Percentiles rank a stretch among this genome's conserved stretches.
Evolutionary conservation across 2,113 vertebrate genomes (phyloP).

Genomic region (Alethe castanea): DNA sequence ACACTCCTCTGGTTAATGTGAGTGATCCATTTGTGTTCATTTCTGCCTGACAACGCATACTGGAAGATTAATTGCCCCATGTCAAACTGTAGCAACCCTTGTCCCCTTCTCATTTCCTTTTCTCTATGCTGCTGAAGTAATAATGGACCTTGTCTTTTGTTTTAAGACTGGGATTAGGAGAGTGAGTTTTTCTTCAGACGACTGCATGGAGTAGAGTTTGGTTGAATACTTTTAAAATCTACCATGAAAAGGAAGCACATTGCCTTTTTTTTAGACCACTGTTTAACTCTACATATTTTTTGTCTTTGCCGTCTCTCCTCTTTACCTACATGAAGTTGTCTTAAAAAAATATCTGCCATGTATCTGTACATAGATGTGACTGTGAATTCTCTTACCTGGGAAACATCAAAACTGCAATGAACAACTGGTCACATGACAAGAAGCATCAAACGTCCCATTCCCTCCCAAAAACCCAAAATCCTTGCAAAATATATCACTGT

Average conservation of each 20-base stretch:
- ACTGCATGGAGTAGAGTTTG: conserved; percentile 79
- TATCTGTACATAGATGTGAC: conserved; percentile 18
- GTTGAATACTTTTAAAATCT: conserved; percentile 80
- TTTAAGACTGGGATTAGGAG: conserved; percentile 94
- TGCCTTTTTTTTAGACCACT: conserved; percentile 65
- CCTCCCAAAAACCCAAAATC: not conserved
- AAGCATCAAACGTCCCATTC: not conserved
- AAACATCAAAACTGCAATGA: conserved; percentile 45
- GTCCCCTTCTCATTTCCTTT: conserved; percentile 99
- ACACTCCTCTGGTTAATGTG: conserved; percentile 98
- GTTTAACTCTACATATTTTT: conserved; percentile 69
- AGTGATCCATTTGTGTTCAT: conserved; percentile 99
- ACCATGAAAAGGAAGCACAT: conserved; percentile 74
- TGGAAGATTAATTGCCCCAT: conserved; percentile 99
- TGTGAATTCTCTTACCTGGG: conserved; percentile 68
- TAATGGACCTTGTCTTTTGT: conserved; percentile 98
- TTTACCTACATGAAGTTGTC: conserved; percentile 31
- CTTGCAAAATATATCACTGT: conserved; percentile 44
- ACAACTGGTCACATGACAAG: not conserved
- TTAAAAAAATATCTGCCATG: conserved; percentile 24
- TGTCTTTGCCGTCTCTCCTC: conserved; percentile 33
- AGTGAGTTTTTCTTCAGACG: conserved; percentile 81
- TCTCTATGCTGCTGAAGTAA: conserved; percentile 93
- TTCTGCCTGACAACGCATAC: conserved; percentile 99
- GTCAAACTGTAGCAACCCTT: conserved; percentile 98